These are phyloP conservation scores for Platichthys flesus DNA, from an alignment of 2,113 vertebrate species.

Conservation along the genomic window DNA sequence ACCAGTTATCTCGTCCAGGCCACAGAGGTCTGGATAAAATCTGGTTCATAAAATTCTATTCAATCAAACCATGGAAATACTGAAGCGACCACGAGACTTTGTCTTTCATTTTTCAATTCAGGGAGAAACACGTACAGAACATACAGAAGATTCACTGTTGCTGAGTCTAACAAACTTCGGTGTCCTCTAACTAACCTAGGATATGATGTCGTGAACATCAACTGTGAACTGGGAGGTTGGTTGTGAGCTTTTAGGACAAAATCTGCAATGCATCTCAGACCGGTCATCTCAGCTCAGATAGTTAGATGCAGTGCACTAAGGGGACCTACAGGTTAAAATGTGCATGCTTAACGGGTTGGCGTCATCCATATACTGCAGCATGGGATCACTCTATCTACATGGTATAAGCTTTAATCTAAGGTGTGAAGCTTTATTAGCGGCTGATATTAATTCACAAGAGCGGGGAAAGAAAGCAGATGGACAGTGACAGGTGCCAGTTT, in stretches of 20 bases:
- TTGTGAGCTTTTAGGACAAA: not conserved
- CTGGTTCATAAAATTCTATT: conserved; percentile 18
- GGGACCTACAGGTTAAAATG: not conserved
- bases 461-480: conserved; percentile 61
- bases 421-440: conserved; percentile 46
- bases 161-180: not conserved
- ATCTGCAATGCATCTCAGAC: not conserved
- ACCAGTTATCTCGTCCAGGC: conserved; percentile 45
- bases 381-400: too few relatives aligned
- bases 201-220: conserved; percentile 5
- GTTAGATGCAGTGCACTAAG: too few relatives aligned
- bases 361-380: too few relatives aligned
- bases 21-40: conserved; percentile 38
- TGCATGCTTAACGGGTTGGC: not conserved
- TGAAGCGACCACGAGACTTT: not conserved
- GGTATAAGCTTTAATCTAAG: conserved; percentile 13
- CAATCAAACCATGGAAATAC: conserved; percentile 21
- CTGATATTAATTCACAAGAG: conserved; percentile 46
- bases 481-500: conserved; percentile 59
- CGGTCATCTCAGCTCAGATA: not conserved
- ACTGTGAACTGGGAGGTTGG: not conserved
- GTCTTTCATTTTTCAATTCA: too few relatives aligned
- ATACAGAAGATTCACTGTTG: not conserved
- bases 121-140: not conserved
- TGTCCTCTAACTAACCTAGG: not conserved